Conservation (phyloP, 2,888 invertebrate species). For the Capitulum mitella region DNA sequence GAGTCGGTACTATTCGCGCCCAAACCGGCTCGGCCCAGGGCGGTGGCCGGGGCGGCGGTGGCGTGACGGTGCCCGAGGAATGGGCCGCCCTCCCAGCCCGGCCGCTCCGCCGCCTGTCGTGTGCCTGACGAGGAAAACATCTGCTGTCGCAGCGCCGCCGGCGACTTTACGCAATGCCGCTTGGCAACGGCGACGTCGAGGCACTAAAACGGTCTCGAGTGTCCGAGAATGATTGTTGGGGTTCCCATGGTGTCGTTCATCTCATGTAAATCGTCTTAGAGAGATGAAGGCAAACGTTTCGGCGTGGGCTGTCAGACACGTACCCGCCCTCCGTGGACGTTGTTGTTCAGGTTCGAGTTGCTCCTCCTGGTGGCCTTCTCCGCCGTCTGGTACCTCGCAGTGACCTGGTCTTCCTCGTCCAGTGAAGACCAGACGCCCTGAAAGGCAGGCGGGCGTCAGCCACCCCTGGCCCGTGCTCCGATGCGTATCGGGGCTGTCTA, state of each 20-base stretch:
- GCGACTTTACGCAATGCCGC: no score
- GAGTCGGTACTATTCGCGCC: no score
- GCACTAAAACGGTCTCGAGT: no score
- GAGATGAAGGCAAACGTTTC: not conserved
- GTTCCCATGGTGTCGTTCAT: no score
- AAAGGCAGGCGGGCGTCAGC: not conserved
- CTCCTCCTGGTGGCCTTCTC: not conserved
- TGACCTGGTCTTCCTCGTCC: conserved; percentile 18
- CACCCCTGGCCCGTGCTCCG: not conserved
- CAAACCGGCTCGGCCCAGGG: not conserved
- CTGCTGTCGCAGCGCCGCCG: no score
- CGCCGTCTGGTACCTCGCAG: not conserved
- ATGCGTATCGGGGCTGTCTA: not conserved
- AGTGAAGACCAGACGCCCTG: conserved; percentile 21
- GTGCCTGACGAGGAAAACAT: no score
- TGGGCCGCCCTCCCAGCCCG: not conserved
- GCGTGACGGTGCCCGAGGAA: not conserved
- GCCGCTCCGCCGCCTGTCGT: no score
- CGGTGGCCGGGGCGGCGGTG: not conserved
- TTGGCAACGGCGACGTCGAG: no score
- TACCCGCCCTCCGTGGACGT: not conserved
- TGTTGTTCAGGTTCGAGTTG: not conserved
- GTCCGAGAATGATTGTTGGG: no score
- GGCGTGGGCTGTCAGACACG: not conserved
- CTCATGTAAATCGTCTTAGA: no score